A percentile compares a stretch with the other conserved stretches of the same genome.
Conservation (phyloP, 2,113 vertebrate genomes). For the Notiomystis cincta region DNA sequence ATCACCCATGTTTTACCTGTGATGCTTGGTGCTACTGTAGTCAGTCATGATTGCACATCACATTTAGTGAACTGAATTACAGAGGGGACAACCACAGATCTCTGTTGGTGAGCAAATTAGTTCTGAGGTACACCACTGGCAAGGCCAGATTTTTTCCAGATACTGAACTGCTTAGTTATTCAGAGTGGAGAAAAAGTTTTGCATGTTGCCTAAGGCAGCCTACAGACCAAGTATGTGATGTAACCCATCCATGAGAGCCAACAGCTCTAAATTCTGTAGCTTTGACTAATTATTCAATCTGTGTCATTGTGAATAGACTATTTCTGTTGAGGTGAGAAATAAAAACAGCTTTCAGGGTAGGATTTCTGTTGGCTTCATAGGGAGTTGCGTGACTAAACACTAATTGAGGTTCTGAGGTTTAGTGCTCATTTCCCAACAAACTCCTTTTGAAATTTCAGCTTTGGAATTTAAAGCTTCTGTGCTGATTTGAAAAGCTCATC, state of each 20-base stretch:
- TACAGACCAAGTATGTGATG: background rate
- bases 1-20: background rate
- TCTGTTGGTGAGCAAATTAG: background rate
- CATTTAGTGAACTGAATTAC: background rate
- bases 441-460: conserved; percentile 3
- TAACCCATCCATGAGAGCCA: background rate
- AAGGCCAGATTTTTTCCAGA: background rate
- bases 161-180: background rate
- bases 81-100: background rate
- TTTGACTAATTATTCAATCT: conserved; percentile 30
- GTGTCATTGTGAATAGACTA: conserved; percentile 29
- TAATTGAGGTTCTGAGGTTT: conserved; percentile 11
- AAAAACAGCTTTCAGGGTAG: background rate
- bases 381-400: background rate
- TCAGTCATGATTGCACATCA: background rate
- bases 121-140: background rate
- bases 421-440: background rate
- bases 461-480: background rate
- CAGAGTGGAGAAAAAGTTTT: background rate
- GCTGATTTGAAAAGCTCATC: background rate
- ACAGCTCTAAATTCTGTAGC: background rate
- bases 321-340: conserved; percentile 30
- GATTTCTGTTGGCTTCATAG: background rate
- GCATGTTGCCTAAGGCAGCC: background rate
- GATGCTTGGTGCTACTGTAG: accelerated